A percentile compares a stretch with the other conserved stretches of the same genome.
phyloP scores from a whole-genome alignment of 2,797 vertebrate genomes.

The Hemibagrus guttatus region DNA sequence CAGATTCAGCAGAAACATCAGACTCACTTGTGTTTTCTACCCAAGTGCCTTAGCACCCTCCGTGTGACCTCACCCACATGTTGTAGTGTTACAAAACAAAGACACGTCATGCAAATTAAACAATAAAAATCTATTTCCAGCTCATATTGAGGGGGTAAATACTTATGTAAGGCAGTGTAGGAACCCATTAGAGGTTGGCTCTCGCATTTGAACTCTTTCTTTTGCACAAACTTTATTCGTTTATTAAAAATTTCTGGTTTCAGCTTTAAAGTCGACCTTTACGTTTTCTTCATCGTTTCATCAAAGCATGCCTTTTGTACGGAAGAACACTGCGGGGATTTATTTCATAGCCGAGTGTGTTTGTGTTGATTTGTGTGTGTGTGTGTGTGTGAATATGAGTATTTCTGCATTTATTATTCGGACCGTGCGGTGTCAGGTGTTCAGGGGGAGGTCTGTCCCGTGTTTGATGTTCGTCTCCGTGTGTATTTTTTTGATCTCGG shows the following conservation, averaged over 20 bases:
- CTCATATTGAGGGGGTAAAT: background rate
- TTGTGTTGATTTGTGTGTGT: conserved; percentile 17
- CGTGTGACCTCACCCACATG: background rate
- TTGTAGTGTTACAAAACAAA: too few relatives aligned
- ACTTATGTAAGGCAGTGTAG: background rate
- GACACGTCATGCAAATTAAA: background rate
- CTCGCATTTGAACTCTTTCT: background rate
- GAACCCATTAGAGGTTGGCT: background rate
- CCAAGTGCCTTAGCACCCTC: background rate
- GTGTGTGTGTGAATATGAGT: background rate
- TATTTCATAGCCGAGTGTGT: background rate
- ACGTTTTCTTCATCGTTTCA: background rate
- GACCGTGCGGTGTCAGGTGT: conserved; percentile 25
- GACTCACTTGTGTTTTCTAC: background rate
- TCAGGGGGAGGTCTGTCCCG: background rate
- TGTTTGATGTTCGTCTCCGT: conserved; percentile 34
- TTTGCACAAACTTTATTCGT: background rate
- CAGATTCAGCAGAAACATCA: background rate
- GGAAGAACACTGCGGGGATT: background rate
- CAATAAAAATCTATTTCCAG: background rate
- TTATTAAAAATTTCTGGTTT: background rate
- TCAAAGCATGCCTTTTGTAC: background rate
- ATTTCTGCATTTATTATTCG: conserved; percentile 32
- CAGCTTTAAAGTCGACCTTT: background rate
- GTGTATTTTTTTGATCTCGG: conserved; percentile 24